Evolutionary conservation across 2,113 vertebrate genomes (phyloP).

Genomic region (Python bivittatus): DNA sequence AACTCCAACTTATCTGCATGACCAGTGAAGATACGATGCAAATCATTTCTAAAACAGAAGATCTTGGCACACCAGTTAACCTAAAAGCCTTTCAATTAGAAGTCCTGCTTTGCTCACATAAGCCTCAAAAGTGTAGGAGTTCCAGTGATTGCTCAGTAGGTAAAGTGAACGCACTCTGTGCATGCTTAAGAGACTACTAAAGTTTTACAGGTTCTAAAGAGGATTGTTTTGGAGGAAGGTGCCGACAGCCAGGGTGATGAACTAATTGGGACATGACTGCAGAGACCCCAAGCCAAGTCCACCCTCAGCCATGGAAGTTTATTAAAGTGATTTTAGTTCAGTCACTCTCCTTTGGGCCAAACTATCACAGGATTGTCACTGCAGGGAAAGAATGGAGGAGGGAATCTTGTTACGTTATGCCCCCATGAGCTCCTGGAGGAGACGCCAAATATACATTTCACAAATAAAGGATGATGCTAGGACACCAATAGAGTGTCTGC

Average conservation of each 20-base stretch:
- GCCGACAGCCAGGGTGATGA: no score
- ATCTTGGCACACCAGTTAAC: no score
- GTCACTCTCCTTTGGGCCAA: not conserved
- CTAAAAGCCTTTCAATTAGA: not conserved
- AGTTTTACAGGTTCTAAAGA: not conserved
- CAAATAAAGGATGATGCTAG: not conserved
- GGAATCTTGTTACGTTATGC: not conserved
- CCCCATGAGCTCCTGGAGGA: not conserved
- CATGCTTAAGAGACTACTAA: not conserved
- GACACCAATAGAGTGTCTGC: not conserved
- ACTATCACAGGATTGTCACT: not conserved
- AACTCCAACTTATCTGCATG: not conserved
- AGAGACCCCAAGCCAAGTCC: no score
- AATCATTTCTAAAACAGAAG: not conserved
- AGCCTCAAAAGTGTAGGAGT: not conserved
- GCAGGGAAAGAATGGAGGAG: not conserved
- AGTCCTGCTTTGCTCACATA: not conserved
- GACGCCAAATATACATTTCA: not conserved
- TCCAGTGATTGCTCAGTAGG: not conserved
- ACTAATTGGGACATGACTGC: no score
- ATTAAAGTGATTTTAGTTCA: no score
- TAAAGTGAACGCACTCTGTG: not conserved
- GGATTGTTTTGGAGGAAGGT: not conserved
- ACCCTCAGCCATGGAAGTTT: no score
- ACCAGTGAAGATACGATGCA: not conserved